These are phyloP conservation scores for Sinella curviseta DNA, from an alignment of 1,140 invertebrate genomes.

Conservation along the genomic window DNA sequence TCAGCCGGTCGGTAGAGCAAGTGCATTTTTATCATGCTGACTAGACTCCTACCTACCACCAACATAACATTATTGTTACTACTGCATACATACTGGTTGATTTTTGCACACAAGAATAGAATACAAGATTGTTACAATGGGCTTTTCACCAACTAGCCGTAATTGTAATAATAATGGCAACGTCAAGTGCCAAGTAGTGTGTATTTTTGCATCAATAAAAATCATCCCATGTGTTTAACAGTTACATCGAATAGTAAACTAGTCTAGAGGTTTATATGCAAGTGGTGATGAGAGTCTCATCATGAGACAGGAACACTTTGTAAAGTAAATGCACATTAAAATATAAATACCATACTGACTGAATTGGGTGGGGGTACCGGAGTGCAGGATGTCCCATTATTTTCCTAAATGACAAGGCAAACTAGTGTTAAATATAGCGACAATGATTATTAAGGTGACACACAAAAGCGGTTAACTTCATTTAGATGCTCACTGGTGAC, in stretches of 20 bases:
- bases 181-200: neutral
- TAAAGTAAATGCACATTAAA: neutral
- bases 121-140: neutral
- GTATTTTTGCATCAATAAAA: neutral
- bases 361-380: no score
- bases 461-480: neutral
- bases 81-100: neutral
- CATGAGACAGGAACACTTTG: neutral
- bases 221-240: no score
- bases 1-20: neutral
- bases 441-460: constrained; percentile 11
- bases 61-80: no score
- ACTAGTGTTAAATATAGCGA: neutral
- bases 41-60: neutral
- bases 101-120: neutral
- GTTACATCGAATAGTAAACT: no score
- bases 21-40: neutral
- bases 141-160: neutral
- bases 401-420: neutral
- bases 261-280: no score
- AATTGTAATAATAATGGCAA: neutral
- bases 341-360: no score
- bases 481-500: neutral
- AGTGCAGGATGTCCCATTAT: constrained; percentile 17
- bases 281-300: neutral